A percentile compares a stretch with the other conserved stretches of the same genome.
Evolutionary conservation across 2,113 vertebrate species (phyloP).

Genomic region (Gnathonemus longibarbis): DNA sequence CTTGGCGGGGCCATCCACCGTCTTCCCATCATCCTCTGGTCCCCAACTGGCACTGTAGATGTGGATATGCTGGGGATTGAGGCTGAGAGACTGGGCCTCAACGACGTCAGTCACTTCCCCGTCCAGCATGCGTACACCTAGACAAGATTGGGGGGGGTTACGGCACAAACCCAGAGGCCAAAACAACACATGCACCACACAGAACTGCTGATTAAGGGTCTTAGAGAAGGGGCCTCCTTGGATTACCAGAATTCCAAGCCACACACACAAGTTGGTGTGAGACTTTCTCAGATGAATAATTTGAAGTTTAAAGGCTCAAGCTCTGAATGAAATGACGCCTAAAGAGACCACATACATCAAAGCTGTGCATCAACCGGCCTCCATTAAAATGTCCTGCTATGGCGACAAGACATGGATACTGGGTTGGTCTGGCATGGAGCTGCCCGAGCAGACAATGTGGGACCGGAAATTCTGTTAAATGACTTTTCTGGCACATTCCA

Average conservation of each 20-base stretch:
- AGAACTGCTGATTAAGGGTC: neutral
- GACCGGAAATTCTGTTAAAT: neutral
- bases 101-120: constrained; percentile 96
- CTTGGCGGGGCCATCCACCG: constrained; percentile 89
- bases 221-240: neutral
- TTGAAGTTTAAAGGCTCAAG: neutral
- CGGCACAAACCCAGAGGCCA: neutral
- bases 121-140: constrained; percentile 96
- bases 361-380: neutral
- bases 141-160: neutral
- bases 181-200: neutral
- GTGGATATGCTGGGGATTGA: constrained; percentile 88
- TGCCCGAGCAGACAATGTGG: neutral
- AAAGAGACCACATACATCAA: neutral
- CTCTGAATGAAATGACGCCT: neutral
- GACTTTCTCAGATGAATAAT: neutral
- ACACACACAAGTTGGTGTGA: neutral
- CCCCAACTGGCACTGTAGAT: constrained; percentile 91
- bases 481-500: neutral
- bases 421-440: neutral
- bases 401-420: neutral
- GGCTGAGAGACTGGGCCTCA: constrained; percentile 89
- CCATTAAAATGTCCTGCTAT: neutral
- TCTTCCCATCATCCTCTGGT: constrained; percentile 92
- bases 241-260: neutral